Base-by-base conservation (phyloP, 2,797 vertebrate species). In the Astyanax mexicanus region DNA sequence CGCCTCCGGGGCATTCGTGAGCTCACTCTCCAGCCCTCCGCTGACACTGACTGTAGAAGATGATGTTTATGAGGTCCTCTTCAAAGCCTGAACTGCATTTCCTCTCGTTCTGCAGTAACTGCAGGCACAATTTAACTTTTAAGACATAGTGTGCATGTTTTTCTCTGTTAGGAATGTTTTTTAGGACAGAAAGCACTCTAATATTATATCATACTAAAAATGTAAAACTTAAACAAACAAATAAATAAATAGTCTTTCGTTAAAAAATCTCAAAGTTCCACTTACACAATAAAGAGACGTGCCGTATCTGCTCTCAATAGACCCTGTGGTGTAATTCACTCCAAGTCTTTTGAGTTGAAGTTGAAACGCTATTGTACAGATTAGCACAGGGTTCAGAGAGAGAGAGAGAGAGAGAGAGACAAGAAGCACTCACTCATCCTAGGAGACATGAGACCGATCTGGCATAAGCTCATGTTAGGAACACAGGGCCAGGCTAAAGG, bases 381-480 rank as follows among this genome's bases (percentile, higher is more conserved):
- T 69, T 67, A 57, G 17, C 23, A 49, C 35, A 70, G 17, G 49
- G 40, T 70, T 79, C 49, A 66, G 54, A 69, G 51, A 75, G n/a
- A n/a, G n/a, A n/a, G n/a, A n/a, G n/a, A n/a, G n/a, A n/a, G n/a
- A 66, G 54, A 69, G 51, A 75, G 55, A 68, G 55, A 68, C n/a
- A 35, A 77, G 75, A 80, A 70, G 54, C 55, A 70, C 38, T 68
- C 60, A 27, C 66, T 54, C 25, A 62, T 75, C 55, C 80, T 57
- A 71, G 51, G 61, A 75, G 66, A 78, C 55, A 40, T 35, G 55
- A 74, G 47, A 68, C 6, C 23, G 9, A 27, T 54, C 58, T 77
- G 67, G 61, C 47, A 51, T 17, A 3, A 17, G 21, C 58, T 72
- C 32, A 68, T 37, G 15, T 70, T 37, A 58, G 69, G 27, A 78